phyloP scores from a whole-genome alignment of 2,113 vertebrate genomes.

The Callionymus lyra region DNA sequence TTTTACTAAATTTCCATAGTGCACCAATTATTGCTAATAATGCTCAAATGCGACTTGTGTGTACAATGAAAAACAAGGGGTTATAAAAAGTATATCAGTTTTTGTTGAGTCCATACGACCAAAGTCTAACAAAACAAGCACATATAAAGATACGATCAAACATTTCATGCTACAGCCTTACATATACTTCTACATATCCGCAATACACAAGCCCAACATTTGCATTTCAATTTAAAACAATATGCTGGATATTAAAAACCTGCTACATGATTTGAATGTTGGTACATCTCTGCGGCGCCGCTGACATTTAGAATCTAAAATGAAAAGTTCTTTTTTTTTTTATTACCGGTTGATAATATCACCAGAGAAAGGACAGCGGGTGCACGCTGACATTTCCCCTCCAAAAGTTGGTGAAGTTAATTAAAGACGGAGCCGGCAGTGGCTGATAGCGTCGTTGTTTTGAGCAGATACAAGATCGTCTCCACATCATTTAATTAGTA shows the following conservation, averaged over 20 bases:
- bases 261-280: slow-evolving; percentile 9
- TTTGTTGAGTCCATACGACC: too few relatives aligned
- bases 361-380: slow-evolving; percentile 20
- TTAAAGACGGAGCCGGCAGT: slow-evolving; percentile 1
- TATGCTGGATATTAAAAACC: slow-evolving; percentile 16
- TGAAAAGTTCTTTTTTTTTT: slow-evolving; percentile 23
- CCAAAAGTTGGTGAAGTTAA: slow-evolving; percentile 9
- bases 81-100: too few relatives aligned
- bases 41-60: too few relatives aligned
- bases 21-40: too few relatives aligned
- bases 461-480: background rate
- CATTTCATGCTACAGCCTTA: too few relatives aligned
- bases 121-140: too few relatives aligned
- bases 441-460: slow-evolving; percentile 2
- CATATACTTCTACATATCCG: too few relatives aligned
- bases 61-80: too few relatives aligned
- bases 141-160: too few relatives aligned
- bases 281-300: slow-evolving; percentile 4
- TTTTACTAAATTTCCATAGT: too few relatives aligned
- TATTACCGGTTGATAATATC: slow-evolving; percentile 26
- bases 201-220: too few relatives aligned
- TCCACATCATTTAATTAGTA: background rate
- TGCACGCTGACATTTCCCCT: slow-evolving; percentile 26
- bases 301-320: slow-evolving; percentile 33
- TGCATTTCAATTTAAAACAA: slow-evolving; percentile 17